phyloP scores from a whole-genome alignment of 2,113 vertebrate genomes.

The Hemiprocne comata region DNA sequence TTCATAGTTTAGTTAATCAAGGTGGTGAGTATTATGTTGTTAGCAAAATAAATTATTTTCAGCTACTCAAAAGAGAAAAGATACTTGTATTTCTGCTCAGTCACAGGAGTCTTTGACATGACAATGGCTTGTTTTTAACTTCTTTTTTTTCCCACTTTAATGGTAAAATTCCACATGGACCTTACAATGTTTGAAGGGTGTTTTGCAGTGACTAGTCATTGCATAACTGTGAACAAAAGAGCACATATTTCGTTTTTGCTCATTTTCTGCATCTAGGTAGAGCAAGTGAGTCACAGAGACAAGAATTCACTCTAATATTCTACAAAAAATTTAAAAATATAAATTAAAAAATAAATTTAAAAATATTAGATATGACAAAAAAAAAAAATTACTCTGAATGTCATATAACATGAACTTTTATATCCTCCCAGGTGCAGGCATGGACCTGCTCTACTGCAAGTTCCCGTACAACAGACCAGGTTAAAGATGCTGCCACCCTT shows the following conservation, averaged over 20 bases:
- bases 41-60: background rate
- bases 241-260: background rate
- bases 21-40: background rate
- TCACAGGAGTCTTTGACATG: background rate
- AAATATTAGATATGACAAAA: background rate
- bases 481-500: background rate
- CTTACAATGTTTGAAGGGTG: background rate
- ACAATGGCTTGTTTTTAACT: background rate
- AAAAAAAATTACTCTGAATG: background rate
- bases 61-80: background rate
- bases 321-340: background rate
- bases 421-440: background rate
- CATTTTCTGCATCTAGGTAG: background rate
- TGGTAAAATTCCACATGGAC: background rate
- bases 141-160: background rate
- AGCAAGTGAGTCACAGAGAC: slow-evolving; percentile 33
- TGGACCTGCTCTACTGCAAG: background rate
- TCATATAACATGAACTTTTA: background rate
- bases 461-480: background rate
- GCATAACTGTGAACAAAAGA: background rate
- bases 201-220: background rate
- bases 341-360: slow-evolving; percentile 3
- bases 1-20: background rate
- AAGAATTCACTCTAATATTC: background rate
- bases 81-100: background rate